phyloP scores from a whole-genome alignment of 53 echinoderm and acorn worm genomes.

The Antedon mediterranea region DNA sequence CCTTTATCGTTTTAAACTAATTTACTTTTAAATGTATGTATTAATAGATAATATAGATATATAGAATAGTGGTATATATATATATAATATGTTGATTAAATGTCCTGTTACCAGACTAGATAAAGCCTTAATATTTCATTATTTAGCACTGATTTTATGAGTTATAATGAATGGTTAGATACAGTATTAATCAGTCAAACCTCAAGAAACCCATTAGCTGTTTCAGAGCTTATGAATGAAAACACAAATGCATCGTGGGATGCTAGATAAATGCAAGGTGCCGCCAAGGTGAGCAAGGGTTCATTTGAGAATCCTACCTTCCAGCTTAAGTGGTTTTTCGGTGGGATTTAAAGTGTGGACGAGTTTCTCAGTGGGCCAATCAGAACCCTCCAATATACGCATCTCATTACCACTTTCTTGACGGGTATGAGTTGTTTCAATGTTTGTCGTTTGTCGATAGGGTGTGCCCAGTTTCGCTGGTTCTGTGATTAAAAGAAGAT shows the following conservation, averaged over 20 bases:
- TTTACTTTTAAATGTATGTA: no score
- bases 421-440: background rate
- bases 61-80: no score
- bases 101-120: background rate
- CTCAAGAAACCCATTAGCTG: background rate
- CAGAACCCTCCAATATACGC: background rate
- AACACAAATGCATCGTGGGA: background rate
- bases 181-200: background rate
- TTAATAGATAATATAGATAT: background rate
- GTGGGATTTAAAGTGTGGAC: background rate
- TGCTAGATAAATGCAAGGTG: background rate
- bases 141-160: no score
- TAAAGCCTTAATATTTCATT: background rate
- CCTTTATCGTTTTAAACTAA: no score
- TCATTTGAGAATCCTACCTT: background rate
- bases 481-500: background rate
- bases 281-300: background rate
- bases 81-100: background rate
- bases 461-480: background rate
- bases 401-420: background rate
- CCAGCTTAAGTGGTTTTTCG: background rate
- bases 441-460: background rate
- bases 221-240: background rate
- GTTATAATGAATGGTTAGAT: background rate
- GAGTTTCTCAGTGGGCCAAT: background rate